These are phyloP conservation scores for Discoglossus pictus DNA, from an alignment of 2,797 vertebrate genomes.

Conservation along the genomic window DNA sequence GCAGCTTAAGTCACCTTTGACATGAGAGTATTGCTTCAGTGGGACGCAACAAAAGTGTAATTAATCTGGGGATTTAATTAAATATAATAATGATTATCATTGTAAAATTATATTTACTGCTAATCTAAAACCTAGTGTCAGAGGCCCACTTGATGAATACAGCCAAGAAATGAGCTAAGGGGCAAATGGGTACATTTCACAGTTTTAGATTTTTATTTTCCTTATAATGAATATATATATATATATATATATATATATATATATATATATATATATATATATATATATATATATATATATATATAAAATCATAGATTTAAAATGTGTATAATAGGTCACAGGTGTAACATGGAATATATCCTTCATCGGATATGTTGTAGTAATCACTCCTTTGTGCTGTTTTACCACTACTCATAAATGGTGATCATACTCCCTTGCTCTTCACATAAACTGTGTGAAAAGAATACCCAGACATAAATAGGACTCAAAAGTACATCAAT, in stretches of 20 bases:
- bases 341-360: slow-evolving; percentile 31
- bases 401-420: slow-evolving; percentile 41
- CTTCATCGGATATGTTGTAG: slow-evolving; percentile 40
- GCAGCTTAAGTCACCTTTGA: too few species aligned
- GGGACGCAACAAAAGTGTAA: too few species aligned
- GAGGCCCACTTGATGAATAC: too few species aligned
- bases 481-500: slow-evolving; percentile 57
- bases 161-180: too few species aligned
- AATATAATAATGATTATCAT: too few species aligned
- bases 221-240: slow-evolving; percentile 40
- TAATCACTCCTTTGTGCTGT: slow-evolving; percentile 44
- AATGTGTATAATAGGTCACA: slow-evolving; percentile 29
- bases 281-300: slow-evolving; percentile 46
- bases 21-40: too few species aligned
- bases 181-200: slow-evolving; percentile 5
- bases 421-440: slow-evolving; percentile 51
- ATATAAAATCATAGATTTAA: slow-evolving; percentile 39
- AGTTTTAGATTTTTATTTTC: slow-evolving; percentile 26
- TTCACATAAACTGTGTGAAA: slow-evolving; percentile 58
- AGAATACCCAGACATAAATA: slow-evolving; percentile 60
- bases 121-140: too few species aligned
- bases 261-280: slow-evolving; percentile 46
- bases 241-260: slow-evolving; percentile 46
- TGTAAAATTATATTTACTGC: too few species aligned
- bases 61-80: too few species aligned